These are phyloP conservation scores for Magallana nippona DNA, from an alignment of 2,888 invertebrate species.

Conservation along the genomic window DNA sequence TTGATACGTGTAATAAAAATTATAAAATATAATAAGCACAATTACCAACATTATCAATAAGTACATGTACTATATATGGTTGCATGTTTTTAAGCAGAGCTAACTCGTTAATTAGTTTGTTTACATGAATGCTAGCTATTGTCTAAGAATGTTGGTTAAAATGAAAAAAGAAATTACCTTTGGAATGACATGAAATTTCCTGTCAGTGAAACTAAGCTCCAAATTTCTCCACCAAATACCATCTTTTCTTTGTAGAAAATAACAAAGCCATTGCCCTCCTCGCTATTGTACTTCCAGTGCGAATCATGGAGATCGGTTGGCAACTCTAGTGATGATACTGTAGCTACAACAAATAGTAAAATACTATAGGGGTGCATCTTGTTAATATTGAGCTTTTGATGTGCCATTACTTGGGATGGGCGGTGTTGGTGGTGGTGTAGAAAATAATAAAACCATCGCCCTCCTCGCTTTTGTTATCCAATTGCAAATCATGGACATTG, in stretches of 20 bases:
- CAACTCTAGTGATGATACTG: not conserved
- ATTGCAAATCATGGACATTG: not conserved
- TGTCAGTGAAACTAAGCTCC: not conserved
- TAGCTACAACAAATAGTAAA: not conserved
- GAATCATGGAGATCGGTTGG: not conserved
- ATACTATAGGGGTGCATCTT: too few relatives aligned
- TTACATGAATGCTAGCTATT: too few relatives aligned
- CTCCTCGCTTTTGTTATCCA: not conserved
- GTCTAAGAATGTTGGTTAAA: too few relatives aligned
- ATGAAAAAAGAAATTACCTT: not conserved
- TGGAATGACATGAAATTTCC: not conserved
- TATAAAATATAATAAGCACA: not conserved
- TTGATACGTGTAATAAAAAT: not conserved
- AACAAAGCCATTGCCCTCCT: not conserved
- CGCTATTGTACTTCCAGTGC: not conserved
- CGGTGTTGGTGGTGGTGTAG: not conserved
- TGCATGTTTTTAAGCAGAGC: too few relatives aligned
- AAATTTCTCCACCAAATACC: not conserved
- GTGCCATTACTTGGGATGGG: too few relatives aligned
- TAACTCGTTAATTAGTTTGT: too few relatives aligned
- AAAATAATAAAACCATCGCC: not conserved
- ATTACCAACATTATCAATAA: too few relatives aligned
- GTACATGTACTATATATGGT: too few relatives aligned
- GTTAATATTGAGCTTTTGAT: too few relatives aligned
- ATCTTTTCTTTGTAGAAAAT: not conserved